Conservation (phyloP, 2,797 vertebrate genomes). For the Danio jaintianensis region DNA sequence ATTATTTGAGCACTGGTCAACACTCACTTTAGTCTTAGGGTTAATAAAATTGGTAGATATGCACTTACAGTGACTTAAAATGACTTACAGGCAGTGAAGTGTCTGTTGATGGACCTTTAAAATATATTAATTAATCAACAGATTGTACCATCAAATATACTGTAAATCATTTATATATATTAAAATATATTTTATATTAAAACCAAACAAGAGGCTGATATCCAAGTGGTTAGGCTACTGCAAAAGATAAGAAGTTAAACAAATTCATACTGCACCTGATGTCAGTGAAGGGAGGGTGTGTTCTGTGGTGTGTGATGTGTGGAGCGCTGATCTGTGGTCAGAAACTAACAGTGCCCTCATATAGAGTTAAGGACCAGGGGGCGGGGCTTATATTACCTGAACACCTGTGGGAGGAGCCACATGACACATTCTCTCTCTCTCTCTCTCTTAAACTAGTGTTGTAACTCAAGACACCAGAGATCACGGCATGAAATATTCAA, state of each 20-base stretch:
- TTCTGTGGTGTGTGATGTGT: conserved; percentile 19
- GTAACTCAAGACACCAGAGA: conserved; percentile 54
- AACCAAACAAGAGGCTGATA: not conserved
- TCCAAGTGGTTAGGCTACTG: not conserved
- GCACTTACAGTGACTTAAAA: no score
- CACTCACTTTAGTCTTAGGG: no score
- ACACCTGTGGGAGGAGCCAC: conserved; percentile 55
- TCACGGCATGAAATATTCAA: conserved; percentile 60
- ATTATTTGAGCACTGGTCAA: no score
- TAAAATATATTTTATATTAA: no score
- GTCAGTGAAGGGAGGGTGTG: conserved; percentile 11
- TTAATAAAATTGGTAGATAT: no score
- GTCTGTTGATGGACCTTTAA: no score
- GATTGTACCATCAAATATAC: no score
- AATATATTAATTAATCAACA: no score
- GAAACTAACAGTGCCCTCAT: conserved; percentile 40
- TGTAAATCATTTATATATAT: no score
- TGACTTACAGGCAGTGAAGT: no score
- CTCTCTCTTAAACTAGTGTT: conserved; percentile 9
- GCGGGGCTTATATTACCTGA: conserved; percentile 41
- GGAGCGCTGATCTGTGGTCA: conserved; percentile 5
- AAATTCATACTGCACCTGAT: conserved; percentile 47
- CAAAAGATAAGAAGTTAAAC: not conserved
- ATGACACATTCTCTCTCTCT: conserved; percentile 3
- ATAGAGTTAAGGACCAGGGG: conserved; percentile 27